Percentiles rank a stretch among this genome's conserved stretches.
Conservation (phyloP, 2,113 vertebrate species). For the Haliaeetus leucogaster region DNA sequence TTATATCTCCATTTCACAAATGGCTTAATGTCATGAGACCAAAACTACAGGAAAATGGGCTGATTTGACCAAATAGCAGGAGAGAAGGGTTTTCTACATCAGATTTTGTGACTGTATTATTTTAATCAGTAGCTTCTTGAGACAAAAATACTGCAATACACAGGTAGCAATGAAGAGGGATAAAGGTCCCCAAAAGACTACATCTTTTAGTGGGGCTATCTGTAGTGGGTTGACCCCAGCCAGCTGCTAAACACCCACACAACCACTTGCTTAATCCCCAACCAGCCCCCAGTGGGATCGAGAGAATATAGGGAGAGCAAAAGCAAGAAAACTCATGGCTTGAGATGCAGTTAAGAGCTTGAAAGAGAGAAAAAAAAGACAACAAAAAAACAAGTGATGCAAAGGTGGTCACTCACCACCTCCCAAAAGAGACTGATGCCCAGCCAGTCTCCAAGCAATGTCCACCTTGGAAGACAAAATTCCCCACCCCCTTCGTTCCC, state of each 20-base stretch:
- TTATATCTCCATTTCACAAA: not conserved
- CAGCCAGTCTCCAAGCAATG: not conserved
- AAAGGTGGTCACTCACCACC: not conserved
- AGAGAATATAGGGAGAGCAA: not conserved
- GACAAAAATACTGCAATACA: not conserved
- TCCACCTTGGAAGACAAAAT: not conserved
- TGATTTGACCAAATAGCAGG: not conserved
- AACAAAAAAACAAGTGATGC: not conserved
- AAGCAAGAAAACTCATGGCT: not conserved
- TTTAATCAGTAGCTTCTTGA: not conserved
- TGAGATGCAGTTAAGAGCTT: not conserved
- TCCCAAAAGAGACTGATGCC: not conserved
- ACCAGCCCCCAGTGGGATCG: fast-evolving
- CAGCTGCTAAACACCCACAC: not conserved
- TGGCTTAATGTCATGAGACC: not conserved
- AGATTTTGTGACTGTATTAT: not conserved
- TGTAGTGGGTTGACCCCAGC: not conserved
- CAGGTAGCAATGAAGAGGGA: not conserved
- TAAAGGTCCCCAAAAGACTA: not conserved
- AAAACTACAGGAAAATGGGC: not conserved
- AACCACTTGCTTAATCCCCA: not conserved
- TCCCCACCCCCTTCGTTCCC: not conserved
- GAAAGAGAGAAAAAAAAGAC: not conserved
- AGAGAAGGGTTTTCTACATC: not conserved
- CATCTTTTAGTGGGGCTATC: not conserved